phyloP scores from a whole-genome alignment of 2,797 vertebrate genomes.

The Scolopax rusticola region DNA sequence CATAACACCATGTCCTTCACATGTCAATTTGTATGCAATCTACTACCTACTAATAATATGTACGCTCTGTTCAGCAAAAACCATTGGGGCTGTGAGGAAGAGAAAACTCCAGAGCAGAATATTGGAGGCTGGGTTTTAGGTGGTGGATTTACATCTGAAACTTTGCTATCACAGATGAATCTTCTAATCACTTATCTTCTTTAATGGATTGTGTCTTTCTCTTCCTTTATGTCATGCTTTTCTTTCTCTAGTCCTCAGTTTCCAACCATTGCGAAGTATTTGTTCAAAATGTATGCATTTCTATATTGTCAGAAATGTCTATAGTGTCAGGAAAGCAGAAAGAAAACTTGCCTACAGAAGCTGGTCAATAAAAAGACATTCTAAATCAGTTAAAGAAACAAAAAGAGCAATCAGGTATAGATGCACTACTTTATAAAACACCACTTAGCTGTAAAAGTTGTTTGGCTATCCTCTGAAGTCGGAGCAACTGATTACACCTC shows the following conservation, averaged over 20 bases:
- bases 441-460: background rate
- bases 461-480: background rate
- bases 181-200: background rate
- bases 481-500: background rate
- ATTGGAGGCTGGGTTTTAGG: background rate
- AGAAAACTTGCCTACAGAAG: background rate
- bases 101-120: background rate
- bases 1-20: background rate
- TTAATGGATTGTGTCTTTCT: background rate
- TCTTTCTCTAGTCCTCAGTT: background rate
- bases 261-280: background rate
- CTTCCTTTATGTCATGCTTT: background rate
- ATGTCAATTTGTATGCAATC: background rate
- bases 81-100: rapidly evolving
- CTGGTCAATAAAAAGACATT: background rate
- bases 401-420: background rate
- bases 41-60: background rate
- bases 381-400: background rate
- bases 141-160: background rate
- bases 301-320: too few relatives aligned
- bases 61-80: background rate
- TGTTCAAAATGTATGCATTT: background rate
- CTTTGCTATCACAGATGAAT: background rate
- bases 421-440: background rate
- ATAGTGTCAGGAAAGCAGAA: background rate